Evolutionary conservation across 2,113 vertebrate species (phyloP).

Genomic region (Sialia sialis): DNA sequence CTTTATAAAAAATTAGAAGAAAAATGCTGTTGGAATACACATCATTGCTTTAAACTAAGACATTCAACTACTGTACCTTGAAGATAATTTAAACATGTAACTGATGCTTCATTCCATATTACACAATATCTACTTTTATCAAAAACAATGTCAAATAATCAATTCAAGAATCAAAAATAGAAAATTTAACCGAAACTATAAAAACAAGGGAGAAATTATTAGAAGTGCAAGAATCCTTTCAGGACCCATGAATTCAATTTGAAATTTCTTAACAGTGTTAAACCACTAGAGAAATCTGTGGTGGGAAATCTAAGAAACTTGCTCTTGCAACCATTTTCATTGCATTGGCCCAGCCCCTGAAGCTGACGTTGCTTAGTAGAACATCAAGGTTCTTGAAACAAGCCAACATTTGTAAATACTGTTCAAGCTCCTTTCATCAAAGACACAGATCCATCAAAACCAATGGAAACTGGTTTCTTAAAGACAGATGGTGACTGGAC

Average conservation of each 20-base stretch:
- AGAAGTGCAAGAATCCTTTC: neutral
- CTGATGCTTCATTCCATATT: neutral
- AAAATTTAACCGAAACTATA: neutral
- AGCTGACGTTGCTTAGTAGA: neutral
- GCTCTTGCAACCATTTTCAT: neutral
- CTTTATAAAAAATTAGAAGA: slow-evolving; percentile 94
- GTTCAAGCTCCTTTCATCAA: neutral
- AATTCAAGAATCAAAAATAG: neutral
- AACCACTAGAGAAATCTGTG: neutral
- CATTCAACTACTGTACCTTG: slow-evolving; percentile 61
- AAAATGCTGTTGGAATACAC: slow-evolving; percentile 86
- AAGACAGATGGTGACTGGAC: neutral
- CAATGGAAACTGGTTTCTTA: neutral
- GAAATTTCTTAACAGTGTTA: neutral
- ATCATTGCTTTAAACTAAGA: slow-evolving; percentile 70
- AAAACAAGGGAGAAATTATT: neutral
- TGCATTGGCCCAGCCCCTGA: neutral
- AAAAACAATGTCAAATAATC: neutral
- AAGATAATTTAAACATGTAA: slow-evolving; percentile 40
- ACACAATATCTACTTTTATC: neutral
- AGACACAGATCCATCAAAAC: neutral
- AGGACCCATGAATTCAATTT: neutral
- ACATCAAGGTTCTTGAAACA: neutral
- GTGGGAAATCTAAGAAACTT: neutral
- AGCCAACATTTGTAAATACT: neutral